Evolutionary conservation across 2,797 vertebrate species (phyloP).

Genomic region (Chelidonichthys spinosus): DNA sequence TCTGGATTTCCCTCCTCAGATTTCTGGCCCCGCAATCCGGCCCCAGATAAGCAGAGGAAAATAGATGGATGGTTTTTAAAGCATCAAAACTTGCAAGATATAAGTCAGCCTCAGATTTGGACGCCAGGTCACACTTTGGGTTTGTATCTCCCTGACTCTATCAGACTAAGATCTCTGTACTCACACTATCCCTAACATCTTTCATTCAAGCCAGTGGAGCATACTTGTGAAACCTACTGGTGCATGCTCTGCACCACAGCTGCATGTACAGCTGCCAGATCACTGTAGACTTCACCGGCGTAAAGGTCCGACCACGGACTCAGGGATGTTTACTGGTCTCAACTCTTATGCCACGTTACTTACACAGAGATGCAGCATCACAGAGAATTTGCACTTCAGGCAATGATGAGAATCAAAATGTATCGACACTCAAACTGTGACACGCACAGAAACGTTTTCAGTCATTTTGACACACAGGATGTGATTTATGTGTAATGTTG

Average conservation of each 20-base stretch:
- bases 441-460: background rate
- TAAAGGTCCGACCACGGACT: background rate
- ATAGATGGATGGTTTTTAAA: background rate
- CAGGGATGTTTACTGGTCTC: background rate
- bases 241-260: background rate
- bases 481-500: background rate
- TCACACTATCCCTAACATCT: background rate
- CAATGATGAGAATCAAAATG: background rate
- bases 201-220: conserved; percentile 14
- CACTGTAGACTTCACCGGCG: background rate
- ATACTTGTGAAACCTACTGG: background rate
- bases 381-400: background rate
- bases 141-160: background rate
- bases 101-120: background rate
- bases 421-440: background rate
- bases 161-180: background rate
- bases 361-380: background rate
- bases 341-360: background rate
- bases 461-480: background rate
- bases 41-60: too few relatives aligned
- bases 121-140: background rate
- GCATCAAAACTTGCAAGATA: background rate
- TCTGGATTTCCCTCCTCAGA: too few relatives aligned
- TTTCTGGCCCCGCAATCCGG: too few relatives aligned
- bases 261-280: conserved; percentile 24